Evolutionary conservation across 2,113 vertebrate genomes (phyloP), one percentile per base, ranked within the genome.

Genomic region (Eubucco bourcierii): DNA sequence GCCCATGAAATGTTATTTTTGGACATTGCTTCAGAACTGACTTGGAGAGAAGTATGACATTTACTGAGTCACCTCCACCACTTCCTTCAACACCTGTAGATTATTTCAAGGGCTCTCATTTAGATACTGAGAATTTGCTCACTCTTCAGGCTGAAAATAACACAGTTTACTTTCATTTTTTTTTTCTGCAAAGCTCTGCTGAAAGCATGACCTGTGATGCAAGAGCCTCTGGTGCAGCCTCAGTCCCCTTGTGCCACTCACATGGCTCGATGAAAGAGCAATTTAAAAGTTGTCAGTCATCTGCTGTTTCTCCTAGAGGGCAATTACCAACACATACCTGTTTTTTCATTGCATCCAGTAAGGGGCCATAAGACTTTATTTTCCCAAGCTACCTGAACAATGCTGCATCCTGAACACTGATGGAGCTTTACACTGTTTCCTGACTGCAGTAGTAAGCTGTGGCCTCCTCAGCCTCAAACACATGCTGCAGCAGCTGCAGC

Each of bases 31-130:
- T 90, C 84, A 93, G 64, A 90, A 89, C 61, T 80, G 84, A 93
- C 85, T 94, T 93, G 80, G 73, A 95, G 92, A 87, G 94, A 93
- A 94, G 70, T 90, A 59, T 93, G 90, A 94, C 95, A 94, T 86
- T 95, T 94, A 95, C 93, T 96, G 93, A 96, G 88, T 96, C 95
- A 96, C 87, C 90, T 79, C 75, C 83, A 94, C 91, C 88, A 94
- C 92, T 96, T 96, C 94, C 95, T 95, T 89, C 81, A 96, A 93
- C 93, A 94, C 95, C 94, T 94, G 92, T 94, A 50, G 66, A 88
- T 94, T 59, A 94, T 88, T 95, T 96, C 86, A 94, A 97, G 90
- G 56, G 44, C 63, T 90, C 84, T 94, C 91, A 95, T 94, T 94
- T 95, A 96, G 91, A 87, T 94, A 94, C 91, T 78, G 58, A 94